Percentiles rank a stretch among this genome's conserved stretches.
Evolutionary conservation across 2,797 vertebrate species (phyloP).

Genomic region (Tachyglossus aculeatus): DNA sequence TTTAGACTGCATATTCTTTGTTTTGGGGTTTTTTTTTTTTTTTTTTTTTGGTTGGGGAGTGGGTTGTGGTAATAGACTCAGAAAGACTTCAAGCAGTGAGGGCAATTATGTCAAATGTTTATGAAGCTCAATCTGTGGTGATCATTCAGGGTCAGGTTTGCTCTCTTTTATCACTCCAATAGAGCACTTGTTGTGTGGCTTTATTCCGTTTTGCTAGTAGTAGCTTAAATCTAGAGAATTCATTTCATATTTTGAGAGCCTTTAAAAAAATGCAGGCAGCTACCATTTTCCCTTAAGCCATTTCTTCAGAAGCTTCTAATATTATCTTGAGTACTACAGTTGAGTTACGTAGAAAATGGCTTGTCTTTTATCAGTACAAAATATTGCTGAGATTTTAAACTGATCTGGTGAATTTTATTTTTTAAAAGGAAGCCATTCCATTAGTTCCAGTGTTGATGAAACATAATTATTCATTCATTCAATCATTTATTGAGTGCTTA

Average conservation of each 20-base stretch:
- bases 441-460: too few relatives aligned
- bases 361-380: not conserved
- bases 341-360: constrained; percentile 10
- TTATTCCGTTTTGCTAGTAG: constrained; percentile 29
- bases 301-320: not conserved
- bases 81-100: not conserved
- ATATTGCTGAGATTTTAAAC: not conserved
- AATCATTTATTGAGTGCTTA: too few relatives aligned
- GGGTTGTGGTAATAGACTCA: not conserved
- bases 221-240: constrained; percentile 17
- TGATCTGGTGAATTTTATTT: too few relatives aligned
- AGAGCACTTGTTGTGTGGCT: constrained; percentile 21
- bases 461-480: too few relatives aligned
- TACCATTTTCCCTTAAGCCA: constrained; percentile 24
- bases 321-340: constrained; percentile 12
- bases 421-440: too few relatives aligned
- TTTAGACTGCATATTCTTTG: constrained; percentile 18
- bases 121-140: constrained; percentile 21
- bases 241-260: constrained; percentile 14
- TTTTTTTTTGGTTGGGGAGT: too few relatives aligned
- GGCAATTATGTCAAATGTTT: constrained; percentile 43
- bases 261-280: not conserved
- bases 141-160: constrained; percentile 11
- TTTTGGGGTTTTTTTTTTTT: not conserved
- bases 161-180: constrained; percentile 22